Percentiles rank a stretch among this genome's conserved stretches.
phyloP scores from a whole-genome alignment of 2,797 vertebrate genomes.

The Mormyrus hasselquistii region DNA sequence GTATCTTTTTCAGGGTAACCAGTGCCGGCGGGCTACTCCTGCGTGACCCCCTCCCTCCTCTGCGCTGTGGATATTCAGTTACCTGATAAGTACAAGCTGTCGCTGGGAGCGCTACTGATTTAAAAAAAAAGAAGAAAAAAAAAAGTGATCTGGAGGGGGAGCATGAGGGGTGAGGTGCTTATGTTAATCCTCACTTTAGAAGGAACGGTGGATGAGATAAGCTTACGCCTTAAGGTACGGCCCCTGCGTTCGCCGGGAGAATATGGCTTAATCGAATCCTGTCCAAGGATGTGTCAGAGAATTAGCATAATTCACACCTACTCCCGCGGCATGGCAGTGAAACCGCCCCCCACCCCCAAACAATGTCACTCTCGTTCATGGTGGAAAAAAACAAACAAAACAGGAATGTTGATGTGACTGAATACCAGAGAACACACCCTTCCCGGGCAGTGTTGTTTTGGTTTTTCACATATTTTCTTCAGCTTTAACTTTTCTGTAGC shows the following conservation, averaged over 20 bases:
- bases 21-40: background rate
- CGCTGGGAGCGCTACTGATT: constrained; percentile 40
- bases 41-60: background rate
- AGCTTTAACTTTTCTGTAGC: background rate
- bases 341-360: constrained; percentile 22
- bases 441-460: background rate
- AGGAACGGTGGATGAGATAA: constrained; percentile 56
- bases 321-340: constrained; percentile 44
- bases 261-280: constrained; percentile 38
- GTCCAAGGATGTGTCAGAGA: constrained; percentile 54
- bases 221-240: constrained; percentile 57
- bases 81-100: constrained; percentile 78
- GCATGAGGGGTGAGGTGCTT: constrained; percentile 65
- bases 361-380: constrained; percentile 23
- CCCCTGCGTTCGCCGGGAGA: constrained; percentile 27
- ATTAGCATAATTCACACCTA: constrained; percentile 63
- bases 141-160: constrained; percentile 57
- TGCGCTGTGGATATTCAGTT: constrained; percentile 70
- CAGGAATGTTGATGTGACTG: constrained; percentile 10
- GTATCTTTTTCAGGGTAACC: background rate
- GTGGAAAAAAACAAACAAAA: constrained; percentile 13
- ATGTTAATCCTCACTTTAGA: constrained; percentile 60
- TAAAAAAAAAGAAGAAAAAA: constrained; percentile 26
- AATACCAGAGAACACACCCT: background rate
- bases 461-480: background rate